These are phyloP conservation scores for Symphodus melops DNA, from an alignment of 2,113 vertebrate genomes.

Conservation along the genomic window DNA sequence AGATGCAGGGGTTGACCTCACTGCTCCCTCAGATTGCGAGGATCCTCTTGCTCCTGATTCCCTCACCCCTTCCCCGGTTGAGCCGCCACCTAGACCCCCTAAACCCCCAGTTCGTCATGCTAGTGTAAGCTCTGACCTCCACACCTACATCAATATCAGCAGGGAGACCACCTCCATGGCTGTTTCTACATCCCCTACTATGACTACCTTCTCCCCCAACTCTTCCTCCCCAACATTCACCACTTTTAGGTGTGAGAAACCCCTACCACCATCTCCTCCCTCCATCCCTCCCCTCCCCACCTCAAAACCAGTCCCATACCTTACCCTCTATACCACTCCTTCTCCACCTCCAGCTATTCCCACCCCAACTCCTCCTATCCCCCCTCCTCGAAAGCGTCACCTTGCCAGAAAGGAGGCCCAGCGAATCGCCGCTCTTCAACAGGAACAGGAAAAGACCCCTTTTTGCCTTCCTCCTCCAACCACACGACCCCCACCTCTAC, in stretches of 20 bases:
- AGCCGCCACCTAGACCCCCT: constrained; percentile 81
- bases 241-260: constrained; percentile 77
- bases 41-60: constrained; percentile 80
- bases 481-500: constrained; percentile 80
- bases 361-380: constrained; percentile 80
- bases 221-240: constrained; percentile 77
- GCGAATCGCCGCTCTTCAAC: constrained; percentile 78
- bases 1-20: constrained; percentile 84
- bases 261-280: constrained; percentile 70
- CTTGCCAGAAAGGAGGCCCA: constrained; percentile 84
- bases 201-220: constrained; percentile 73
- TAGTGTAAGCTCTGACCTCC: constrained; percentile 80
- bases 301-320: constrained; percentile 72
- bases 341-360: constrained; percentile 64
- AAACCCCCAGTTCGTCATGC: constrained; percentile 81
- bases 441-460: constrained; percentile 74
- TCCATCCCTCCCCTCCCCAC: constrained; percentile 71
- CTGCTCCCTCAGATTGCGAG: constrained; percentile 82
- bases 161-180: constrained; percentile 73
- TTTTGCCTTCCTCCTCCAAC: constrained; percentile 80
- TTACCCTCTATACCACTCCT: constrained; percentile 75
- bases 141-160: constrained; percentile 84
- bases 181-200: constrained; percentile 68
- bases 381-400: constrained; percentile 82
- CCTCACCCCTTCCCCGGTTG: constrained; percentile 76